Conservation (phyloP, 2,888 invertebrate genomes). For the Dryocosmus kuriphilus region DNA sequence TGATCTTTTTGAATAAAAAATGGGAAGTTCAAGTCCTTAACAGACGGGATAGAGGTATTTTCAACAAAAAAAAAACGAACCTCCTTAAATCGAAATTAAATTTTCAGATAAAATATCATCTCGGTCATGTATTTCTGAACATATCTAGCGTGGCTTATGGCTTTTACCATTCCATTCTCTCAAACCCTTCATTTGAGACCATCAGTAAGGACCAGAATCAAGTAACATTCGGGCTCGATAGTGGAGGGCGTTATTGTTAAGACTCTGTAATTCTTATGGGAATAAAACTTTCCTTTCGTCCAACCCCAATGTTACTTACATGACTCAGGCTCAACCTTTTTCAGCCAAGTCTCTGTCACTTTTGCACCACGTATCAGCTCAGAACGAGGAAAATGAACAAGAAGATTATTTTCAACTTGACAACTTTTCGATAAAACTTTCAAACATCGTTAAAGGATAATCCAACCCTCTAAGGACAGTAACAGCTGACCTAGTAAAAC, state of each 20-base stretch:
- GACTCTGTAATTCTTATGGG: slow-evolving; percentile 32
- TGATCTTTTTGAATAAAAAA: background rate
- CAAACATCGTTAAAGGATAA: slow-evolving; percentile 26
- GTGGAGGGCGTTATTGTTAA: slow-evolving; percentile 28
- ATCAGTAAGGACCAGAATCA: slow-evolving; percentile 24
- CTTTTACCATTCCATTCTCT: slow-evolving; percentile 1
- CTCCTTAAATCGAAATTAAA: background rate
- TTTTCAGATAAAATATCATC: slow-evolving; percentile 4
- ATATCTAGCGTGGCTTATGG: slow-evolving; percentile 22
- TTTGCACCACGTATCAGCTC: slow-evolving; percentile 26
- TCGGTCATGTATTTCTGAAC: background rate
- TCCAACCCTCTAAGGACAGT: background rate
- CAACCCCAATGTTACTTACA: slow-evolving; percentile 36
- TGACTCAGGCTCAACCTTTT: slow-evolving; percentile 19
- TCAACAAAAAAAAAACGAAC: background rate
- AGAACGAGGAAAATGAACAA: slow-evolving; percentile 30
- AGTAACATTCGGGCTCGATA: slow-evolving; percentile 26
- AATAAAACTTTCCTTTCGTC: slow-evolving; percentile 29
- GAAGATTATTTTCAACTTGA: slow-evolving; percentile 18
- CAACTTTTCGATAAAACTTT: slow-evolving; percentile 7
- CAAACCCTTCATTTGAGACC: slow-evolving; percentile 25
- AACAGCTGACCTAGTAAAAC: background rate
- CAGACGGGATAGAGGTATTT: background rate
- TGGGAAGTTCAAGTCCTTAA: background rate
- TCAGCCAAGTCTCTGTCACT: slow-evolving; percentile 21